A percentile compares a stretch with the other conserved stretches of the same genome.
These are phyloP conservation scores for Rhagonycha lutea DNA, from an alignment of 2,888 invertebrate genomes.

Conservation along the genomic window DNA sequence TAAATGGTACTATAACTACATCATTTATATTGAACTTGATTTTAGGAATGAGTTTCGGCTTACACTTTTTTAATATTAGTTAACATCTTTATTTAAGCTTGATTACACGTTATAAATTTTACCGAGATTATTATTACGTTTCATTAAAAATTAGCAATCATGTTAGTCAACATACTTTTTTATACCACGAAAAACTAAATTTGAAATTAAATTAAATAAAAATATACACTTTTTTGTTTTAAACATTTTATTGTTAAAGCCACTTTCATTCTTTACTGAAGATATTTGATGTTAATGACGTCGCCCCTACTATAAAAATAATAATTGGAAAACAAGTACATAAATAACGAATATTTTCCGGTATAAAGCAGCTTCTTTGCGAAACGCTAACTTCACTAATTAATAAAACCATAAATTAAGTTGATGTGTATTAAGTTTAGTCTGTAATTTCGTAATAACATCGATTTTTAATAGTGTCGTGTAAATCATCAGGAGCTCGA, in stretches of 20 bases:
- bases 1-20: conserved; percentile 18
- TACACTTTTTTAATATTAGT: not conserved
- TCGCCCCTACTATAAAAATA: not conserved
- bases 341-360: not conserved
- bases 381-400: not conserved
- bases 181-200: not conserved
- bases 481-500: no score
- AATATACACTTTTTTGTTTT: not conserved
- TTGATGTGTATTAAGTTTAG: not conserved
- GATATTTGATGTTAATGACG: not conserved
- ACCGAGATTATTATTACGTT: not conserved
- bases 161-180: not conserved
- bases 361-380: not conserved
- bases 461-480: no score
- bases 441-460: not conserved
- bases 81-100: not conserved
- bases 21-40: conserved; percentile 10
- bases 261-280: not conserved
- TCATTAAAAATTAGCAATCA: not conserved
- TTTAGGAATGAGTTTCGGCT: not conserved
- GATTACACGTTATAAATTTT: not conserved
- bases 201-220: not conserved
- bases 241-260: not conserved
- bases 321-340: no score
- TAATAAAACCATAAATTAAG: not conserved